Evolutionary conservation across 2,797 vertebrate species (phyloP).

Genomic region (Oreochromis grahami): DNA sequence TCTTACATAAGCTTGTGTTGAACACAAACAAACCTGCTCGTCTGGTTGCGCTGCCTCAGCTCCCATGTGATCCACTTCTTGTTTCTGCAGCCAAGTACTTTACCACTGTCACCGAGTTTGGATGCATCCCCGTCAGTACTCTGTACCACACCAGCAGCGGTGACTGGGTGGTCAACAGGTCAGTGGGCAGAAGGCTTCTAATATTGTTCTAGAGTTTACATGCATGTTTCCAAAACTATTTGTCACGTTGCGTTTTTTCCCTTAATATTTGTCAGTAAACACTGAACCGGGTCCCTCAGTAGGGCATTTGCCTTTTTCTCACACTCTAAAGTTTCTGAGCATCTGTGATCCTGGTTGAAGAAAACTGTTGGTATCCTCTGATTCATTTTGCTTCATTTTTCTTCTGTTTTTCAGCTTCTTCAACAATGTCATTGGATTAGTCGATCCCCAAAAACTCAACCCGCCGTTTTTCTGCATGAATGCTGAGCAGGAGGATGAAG

Average conservation of each 20-base stretch:
- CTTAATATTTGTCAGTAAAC: background rate
- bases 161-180: constrained; percentile 61
- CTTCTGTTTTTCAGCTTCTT: constrained; percentile 55
- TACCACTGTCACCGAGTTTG: constrained; percentile 63
- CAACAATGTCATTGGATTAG: constrained; percentile 61
- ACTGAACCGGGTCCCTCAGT: accelerated
- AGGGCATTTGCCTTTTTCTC: background rate
- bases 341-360: background rate
- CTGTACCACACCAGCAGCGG: background rate
- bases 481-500: background rate
- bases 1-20: background rate
- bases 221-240: background rate
- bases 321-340: accelerated
- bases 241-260: accelerated
- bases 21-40: background rate
- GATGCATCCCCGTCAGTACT: constrained; percentile 63
- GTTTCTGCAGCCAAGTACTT: constrained; percentile 54
- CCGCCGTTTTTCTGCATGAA: constrained; percentile 61
- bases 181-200: background rate
- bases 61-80: background rate
- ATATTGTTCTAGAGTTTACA: background rate
- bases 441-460: constrained; percentile 51
- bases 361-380: background rate
- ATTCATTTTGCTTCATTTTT: background rate
- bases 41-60: background rate